A percentile compares a stretch with the other conserved stretches of the same genome.
These are phyloP conservation scores for Lacerta bilineata DNA, from an alignment of 2,797 vertebrate genomes.

Conservation along the genomic window DNA sequence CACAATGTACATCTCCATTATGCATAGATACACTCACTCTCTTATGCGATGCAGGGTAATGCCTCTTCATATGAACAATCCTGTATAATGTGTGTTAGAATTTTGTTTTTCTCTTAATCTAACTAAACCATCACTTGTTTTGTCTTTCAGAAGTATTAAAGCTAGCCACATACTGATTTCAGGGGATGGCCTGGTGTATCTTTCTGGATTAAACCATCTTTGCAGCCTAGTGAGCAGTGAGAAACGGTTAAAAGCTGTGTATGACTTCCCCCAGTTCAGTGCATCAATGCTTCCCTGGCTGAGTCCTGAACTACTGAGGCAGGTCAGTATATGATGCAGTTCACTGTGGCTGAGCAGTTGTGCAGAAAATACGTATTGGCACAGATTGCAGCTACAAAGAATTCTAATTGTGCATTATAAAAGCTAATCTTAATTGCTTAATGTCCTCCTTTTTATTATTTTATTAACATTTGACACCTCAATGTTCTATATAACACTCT, in stretches of 20 bases:
- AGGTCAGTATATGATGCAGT: constrained; percentile 83
- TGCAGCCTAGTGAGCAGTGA: constrained; percentile 95
- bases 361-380: not conserved
- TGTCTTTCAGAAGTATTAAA: constrained; percentile 92
- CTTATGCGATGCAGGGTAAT: not conserved
- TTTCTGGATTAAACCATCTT: constrained; percentile 93
- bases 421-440: constrained; percentile 8
- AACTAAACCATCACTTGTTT: constrained; percentile 77
- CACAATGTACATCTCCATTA: not conserved
- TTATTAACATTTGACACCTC: not conserved
- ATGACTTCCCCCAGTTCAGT: constrained; percentile 95
- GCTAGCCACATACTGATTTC: constrained; percentile 98
- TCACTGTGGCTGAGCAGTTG: constrained; percentile 54
- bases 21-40: not conserved
- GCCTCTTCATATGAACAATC: not conserved
- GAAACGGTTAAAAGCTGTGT: constrained; percentile 88
- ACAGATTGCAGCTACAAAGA: not conserved
- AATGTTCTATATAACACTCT: not conserved
- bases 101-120: constrained; percentile 44
- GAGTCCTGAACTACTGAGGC: constrained; percentile 96
- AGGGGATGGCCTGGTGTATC: constrained; percentile 91
- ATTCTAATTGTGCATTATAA: constrained; percentile 6
- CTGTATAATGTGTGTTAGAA: not conserved
- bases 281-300: constrained; percentile 96
- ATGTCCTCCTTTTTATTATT: not conserved